Base-by-base conservation (phyloP, 2,113 vertebrate genomes). In the Camelus dromedarius region DNA sequence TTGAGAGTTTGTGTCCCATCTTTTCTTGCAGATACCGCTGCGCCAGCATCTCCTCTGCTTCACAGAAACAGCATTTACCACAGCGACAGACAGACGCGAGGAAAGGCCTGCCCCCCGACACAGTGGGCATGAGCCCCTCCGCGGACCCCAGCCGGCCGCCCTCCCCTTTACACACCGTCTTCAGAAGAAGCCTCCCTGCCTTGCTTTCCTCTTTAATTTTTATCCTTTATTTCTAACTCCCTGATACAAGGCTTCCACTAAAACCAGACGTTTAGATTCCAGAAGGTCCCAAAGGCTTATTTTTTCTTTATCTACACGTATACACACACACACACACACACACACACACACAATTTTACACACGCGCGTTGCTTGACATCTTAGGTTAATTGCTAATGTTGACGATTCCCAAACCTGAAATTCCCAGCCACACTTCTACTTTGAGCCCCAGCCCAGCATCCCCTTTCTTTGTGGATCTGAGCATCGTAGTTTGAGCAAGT, bases 101-200 rank as follows among this genome's bases (percentile, higher is more conserved):
- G 10, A 15, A 83, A 30, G 48, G 14, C 38, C 38, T 24, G 5
- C 26, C 58, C 6, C 26, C 22, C 3, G 35, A 42, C 38, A 42
- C 38, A 42, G 42, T 16, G 58, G 50, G 32, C 16, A 6, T 26
- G 5, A 8, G 50, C 0, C 8, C 5, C 28, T 62, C 46, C 12
- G 0, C 6, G 12, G 72, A 14, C 2, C 18, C 4, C 3, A 0
- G 7, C 15, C 3, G n/a, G 52, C 28, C 24, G 46, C 26, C 80
- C 10, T 22, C 14, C 10, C 9, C 4, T 18, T 32, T 12, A 5
- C 6, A 18, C 56, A 7, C 42, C 6, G 20, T 35, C 46, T 24
- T n/a, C 24, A 12, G 35, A 52, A 52, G 20, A 50, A 42, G 18
- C 20, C 26, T 10, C 0, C 32, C 15, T 30, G 2, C 56, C 56